Percentiles rank a stretch among this genome's conserved stretches.
These are phyloP conservation scores for Lamellibrachia columna DNA, from an alignment of 2,888 invertebrate species.

Conservation along the genomic window DNA sequence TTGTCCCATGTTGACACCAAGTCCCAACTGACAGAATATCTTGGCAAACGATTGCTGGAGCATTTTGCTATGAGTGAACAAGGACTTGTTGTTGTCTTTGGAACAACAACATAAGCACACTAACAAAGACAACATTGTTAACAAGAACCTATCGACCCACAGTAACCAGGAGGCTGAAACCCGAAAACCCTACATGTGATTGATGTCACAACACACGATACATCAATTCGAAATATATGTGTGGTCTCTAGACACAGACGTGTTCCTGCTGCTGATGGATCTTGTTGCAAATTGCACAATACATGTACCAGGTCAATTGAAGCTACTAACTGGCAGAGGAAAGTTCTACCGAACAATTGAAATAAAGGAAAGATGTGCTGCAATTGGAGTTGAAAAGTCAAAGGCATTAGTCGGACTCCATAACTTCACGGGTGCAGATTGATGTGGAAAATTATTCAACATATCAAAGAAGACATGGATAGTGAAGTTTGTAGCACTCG, in stretches of 20 bases:
- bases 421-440: slow-evolving; percentile 29
- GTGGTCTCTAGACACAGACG: slow-evolving; percentile 30
- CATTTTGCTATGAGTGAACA: background rate
- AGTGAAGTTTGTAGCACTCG: background rate
- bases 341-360: slow-evolving; percentile 27
- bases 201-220: background rate
- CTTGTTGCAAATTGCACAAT: slow-evolving; percentile 25
- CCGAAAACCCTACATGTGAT: background rate
- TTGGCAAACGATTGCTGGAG: background rate
- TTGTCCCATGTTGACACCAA: background rate
- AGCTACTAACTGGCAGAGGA: slow-evolving; percentile 28
- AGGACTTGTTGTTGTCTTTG: background rate
- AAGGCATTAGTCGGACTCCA: slow-evolving; percentile 23
- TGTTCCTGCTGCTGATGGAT: slow-evolving; percentile 24
- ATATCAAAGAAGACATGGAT: slow-evolving; percentile 31
- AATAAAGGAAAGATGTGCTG: slow-evolving; percentile 22
- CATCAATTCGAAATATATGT: slow-evolving; percentile 14
- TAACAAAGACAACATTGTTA: background rate
- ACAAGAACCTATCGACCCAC: background rate
- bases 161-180: slow-evolving; percentile 7
- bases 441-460: slow-evolving; percentile 27
- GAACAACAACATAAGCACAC: too few relatives aligned
- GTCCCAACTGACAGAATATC: too few relatives aligned
- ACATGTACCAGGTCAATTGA: background rate
- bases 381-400: slow-evolving; percentile 26